Conservation (phyloP, 2,888 invertebrate species). For the Xanthia icteritia region DNA sequence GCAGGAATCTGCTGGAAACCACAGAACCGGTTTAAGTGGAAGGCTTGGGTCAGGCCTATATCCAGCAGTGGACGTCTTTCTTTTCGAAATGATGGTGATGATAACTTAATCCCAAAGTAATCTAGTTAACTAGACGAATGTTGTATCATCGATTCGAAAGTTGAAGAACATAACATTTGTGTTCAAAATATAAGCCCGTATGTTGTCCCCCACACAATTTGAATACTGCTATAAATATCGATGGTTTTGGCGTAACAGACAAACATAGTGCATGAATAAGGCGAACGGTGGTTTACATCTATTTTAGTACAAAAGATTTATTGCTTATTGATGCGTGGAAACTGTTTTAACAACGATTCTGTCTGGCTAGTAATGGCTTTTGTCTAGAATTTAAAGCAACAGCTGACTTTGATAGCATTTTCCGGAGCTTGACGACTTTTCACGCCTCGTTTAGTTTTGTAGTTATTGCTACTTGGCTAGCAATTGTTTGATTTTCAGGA, state of each 20-base stretch:
- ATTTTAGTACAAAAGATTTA: conserved; percentile 57
- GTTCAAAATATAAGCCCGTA: conserved; percentile 4
- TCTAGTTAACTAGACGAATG: no score
- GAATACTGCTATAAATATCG: conserved; percentile 46
- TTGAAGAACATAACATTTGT: neutral
- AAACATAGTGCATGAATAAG: conserved; percentile 36
- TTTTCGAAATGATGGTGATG: no score
- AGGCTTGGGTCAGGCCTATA: no score
- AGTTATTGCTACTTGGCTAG: neutral
- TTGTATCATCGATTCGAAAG: no score
- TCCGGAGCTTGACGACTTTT: conserved; percentile 41
- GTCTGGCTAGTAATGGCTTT: conserved; percentile 54
- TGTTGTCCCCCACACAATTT: conserved; percentile 21
- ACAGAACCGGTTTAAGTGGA: no score
- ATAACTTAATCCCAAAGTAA: no score
- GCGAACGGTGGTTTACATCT: conserved; percentile 25
- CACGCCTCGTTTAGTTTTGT: conserved; percentile 6
- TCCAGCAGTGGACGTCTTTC: no score
- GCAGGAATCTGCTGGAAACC: no score
- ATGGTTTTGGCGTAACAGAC: conserved; percentile 32
- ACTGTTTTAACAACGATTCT: conserved; percentile 52
- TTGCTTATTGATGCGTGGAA: conserved; percentile 61
- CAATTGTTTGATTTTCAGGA: neutral
- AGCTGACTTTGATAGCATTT: conserved; percentile 24
- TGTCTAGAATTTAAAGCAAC: conserved; percentile 45